Percentiles rank a stretch among this genome's conserved stretches.
Evolutionary conservation across 2,113 vertebrate species (phyloP).

Genomic region (Pimephales promelas): DNA sequence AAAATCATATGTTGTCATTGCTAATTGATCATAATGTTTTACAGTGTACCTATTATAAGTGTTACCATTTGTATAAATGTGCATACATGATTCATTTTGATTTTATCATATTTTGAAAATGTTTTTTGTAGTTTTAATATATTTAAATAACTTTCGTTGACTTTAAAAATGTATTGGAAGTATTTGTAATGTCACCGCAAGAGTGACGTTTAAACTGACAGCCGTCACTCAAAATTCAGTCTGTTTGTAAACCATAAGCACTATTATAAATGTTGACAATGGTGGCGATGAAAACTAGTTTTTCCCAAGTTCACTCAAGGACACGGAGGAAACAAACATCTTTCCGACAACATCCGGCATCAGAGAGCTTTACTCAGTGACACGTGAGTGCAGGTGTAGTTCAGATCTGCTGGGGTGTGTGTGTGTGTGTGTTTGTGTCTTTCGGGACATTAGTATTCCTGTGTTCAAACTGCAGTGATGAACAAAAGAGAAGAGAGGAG

Average conservation of each 20-base stretch:
- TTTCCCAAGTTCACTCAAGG: constrained; percentile 15
- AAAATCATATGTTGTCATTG: too few species aligned
- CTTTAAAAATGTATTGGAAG: not conserved
- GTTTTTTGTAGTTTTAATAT: too few species aligned
- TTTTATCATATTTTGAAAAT: not conserved
- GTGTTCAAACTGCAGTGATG: constrained; percentile 20
- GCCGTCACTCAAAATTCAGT: not conserved
- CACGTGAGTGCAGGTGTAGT: not conserved
- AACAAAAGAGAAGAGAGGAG: constrained; percentile 23
- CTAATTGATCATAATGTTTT: too few species aligned
- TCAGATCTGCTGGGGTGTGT: not conserved
- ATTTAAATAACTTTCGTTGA: not conserved
- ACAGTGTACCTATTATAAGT: too few species aligned
- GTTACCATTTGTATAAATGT: too few species aligned
- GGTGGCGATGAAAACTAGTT: not conserved
- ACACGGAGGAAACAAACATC: constrained; percentile 14
- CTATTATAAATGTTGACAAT: not conserved
- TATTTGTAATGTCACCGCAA: not conserved
- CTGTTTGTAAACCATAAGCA: not conserved
- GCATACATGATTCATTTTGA: not conserved
- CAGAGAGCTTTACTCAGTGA: not conserved
- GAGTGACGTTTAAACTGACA: not conserved
- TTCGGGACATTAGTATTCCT: constrained; percentile 41
- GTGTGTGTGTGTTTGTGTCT: not conserved
- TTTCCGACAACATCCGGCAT: not conserved